Conservation (phyloP, 2,888 invertebrate genomes). For the Drosophila barbarae region DNA sequence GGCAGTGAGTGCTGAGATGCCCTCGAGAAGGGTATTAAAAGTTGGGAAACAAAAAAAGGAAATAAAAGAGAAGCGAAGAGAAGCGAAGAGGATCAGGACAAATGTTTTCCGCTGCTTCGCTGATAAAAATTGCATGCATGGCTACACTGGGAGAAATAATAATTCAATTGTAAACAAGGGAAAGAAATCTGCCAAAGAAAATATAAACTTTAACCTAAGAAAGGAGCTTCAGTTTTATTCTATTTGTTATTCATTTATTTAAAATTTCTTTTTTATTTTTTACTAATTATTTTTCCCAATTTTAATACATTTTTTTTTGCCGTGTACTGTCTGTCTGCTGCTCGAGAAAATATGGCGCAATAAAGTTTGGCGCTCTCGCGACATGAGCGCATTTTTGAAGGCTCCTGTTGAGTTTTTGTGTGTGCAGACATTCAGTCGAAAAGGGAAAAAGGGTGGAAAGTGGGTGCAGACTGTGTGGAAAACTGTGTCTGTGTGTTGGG, state of each 20-base stretch:
- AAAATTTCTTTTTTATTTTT: background rate
- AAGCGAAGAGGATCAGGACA: conserved; percentile 12
- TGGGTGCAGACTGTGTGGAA: background rate
- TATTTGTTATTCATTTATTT: background rate
- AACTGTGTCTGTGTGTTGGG: background rate
- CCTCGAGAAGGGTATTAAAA: conserved; percentile 23
- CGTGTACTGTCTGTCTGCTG: conserved; percentile 13
- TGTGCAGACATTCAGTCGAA: conserved; percentile 14
- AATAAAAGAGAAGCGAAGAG: background rate
- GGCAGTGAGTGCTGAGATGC: background rate
- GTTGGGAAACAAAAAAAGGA: conserved; percentile 1
- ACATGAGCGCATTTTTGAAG: conserved; percentile 67
- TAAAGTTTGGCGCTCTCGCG: conserved; percentile 53
- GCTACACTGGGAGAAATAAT: background rate
- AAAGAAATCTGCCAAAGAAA: background rate
- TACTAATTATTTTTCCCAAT: too few species aligned
- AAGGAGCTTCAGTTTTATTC: background rate
- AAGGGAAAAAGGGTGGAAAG: background rate
- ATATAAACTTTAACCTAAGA: background rate
- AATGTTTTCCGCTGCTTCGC: conserved; percentile 29
- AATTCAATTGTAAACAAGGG: background rate
- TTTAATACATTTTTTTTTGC: background rate
- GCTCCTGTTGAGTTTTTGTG: conserved; percentile 51
- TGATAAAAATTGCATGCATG: conserved; percentile 34
- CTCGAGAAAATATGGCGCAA: conserved; percentile 47